Evolutionary conservation across 2,888 invertebrate species (phyloP), one percentile per base, ranked within the genome.

Genomic region (Diabrotica balteata): DNA sequence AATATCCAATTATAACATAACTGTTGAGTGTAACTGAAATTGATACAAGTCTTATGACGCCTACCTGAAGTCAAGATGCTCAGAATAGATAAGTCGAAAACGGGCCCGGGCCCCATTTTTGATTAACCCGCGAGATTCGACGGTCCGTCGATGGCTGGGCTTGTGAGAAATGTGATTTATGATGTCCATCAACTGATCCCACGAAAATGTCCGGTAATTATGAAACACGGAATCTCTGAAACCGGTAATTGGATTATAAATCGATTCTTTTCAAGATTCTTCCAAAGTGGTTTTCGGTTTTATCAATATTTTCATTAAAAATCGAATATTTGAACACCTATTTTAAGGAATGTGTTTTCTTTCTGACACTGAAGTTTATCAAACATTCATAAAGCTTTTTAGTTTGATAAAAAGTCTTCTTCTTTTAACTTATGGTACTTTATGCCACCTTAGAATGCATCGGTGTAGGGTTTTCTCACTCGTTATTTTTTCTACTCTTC

Each of bases 31-130:
- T 63, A 67, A 72, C 66, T 70, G 70, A 72, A 72, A 72, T 70
- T 67, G 61, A 72, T 66, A 71, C 68, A 54, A 53, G 66, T 59
- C 62, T 62, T 52, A 62, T 65, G 70, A 72, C 70, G 72, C 72
- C 72, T 72, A 72, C 69, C 67, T 62, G 67, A 54, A 69, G 59
- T 54, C 42, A n/a, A 42, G 71, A 70, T 72, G 66, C 68, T 71
- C 66, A 68, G 69, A 60, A 72, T 71, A 75, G 73, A 75, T 75
- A 73, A 75, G 73, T 71, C 71, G 70, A 72, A 66, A 68, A 68
- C 59, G 70, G 62, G 60, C 69, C 69, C 69, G 50, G 64, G 63
- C 70, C 68, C 69, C 52, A 69, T 70, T 72, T 75, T 73, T 72
- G 70, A 74, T 74, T 73, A 73, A 72, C 69, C 63, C 55, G 63